Evolutionary conservation across 2,113 vertebrate genomes (phyloP).

Genomic region (Myiozetetes cayanensis): DNA sequence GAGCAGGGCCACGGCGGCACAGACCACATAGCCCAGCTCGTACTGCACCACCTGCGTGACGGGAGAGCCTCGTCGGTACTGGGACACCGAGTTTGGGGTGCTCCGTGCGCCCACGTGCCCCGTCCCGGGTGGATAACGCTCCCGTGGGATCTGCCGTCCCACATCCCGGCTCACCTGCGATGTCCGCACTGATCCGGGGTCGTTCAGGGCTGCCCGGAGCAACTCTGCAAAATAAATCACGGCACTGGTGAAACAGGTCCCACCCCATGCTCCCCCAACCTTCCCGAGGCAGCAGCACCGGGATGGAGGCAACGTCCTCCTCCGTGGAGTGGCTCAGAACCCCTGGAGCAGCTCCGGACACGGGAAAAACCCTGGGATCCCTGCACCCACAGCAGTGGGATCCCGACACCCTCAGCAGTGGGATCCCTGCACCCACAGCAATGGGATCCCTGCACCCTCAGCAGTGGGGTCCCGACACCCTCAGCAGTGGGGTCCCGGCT

Average conservation of each 20-base stretch:
- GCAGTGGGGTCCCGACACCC: rapidly evolving
- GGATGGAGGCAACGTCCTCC: background rate
- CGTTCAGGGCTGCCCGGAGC: conserved; percentile 63
- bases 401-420: no score
- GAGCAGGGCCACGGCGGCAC: conserved; percentile 67
- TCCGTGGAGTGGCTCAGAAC: rapidly evolving
- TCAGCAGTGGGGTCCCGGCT: background rate
- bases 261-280: rapidly evolving
- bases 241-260: background rate
- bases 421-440: no score
- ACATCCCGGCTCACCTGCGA: conserved; percentile 46
- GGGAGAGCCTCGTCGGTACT: rapidly evolving
- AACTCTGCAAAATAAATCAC: conserved; percentile 38
- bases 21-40: conserved; percentile 76
- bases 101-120: background rate
- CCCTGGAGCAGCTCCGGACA: rapidly evolving
- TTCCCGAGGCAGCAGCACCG: rapidly evolving
- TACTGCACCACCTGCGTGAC: conserved; percentile 74
- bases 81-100: background rate
- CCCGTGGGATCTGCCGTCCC: background rate
- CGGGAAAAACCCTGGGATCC: rapidly evolving
- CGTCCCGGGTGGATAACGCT: rapidly evolving
- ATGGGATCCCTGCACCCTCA: no score
- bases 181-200: conserved; percentile 47
- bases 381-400: rapidly evolving